A percentile compares a stretch with the other conserved stretches of the same genome.
These are phyloP conservation scores for Rhynchotus rufescens DNA, from an alignment of 2,797 vertebrate genomes.

Conservation along the genomic window DNA sequence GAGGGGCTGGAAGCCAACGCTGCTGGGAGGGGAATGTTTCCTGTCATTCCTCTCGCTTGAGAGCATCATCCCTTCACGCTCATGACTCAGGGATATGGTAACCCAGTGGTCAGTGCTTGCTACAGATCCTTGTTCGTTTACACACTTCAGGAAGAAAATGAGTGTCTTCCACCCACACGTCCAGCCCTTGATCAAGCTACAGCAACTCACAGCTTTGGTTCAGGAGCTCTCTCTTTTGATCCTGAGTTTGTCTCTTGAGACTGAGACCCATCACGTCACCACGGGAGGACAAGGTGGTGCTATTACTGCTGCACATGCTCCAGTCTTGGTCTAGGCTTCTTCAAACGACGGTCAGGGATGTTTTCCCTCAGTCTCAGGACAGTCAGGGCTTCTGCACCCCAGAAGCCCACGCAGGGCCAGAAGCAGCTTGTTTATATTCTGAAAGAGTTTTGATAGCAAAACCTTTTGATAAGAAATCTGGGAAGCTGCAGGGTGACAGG, in stretches of 20 bases:
- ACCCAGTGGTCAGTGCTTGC: background rate
- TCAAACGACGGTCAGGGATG: background rate
- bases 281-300: background rate
- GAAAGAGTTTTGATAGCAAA: background rate
- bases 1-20: background rate
- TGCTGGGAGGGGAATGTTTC: accelerated
- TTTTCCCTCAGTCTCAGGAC: background rate
- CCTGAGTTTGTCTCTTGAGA: background rate
- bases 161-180: background rate
- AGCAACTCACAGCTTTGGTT: background rate
- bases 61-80: background rate
- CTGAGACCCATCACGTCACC: background rate
- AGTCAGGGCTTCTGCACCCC: background rate
- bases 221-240: background rate
- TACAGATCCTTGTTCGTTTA: background rate
- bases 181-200: background rate
- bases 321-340: background rate
- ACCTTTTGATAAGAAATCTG: background rate
- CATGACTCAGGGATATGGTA: background rate
- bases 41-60: background rate
- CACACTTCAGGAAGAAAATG: background rate
- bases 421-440: background rate
- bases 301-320: background rate
- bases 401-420: background rate
- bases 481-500: background rate